Percentiles rank a stretch among this genome's conserved stretches.
Evolutionary conservation across 1,140 invertebrate genomes (phyloP).

Genomic region (Drosophila pallidifrons): DNA sequence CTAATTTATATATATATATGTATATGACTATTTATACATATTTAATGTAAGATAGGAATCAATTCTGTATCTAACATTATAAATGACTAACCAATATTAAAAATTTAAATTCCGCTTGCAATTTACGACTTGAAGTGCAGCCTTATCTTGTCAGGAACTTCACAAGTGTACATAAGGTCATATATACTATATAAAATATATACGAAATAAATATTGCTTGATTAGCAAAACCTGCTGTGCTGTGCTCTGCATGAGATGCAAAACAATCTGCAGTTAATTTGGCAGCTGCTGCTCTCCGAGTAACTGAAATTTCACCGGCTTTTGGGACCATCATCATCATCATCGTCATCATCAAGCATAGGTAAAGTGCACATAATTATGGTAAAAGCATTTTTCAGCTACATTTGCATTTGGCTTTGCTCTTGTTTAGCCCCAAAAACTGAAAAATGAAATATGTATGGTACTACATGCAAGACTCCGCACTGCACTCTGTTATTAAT

Average conservation of each 20-base stretch:
- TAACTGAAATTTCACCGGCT: slow-evolving; percentile 42
- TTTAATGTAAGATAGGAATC: too few relatives aligned
- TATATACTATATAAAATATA: slow-evolving; percentile 1
- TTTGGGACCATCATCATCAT: background rate
- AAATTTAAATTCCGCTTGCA: background rate
- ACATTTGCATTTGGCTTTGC: slow-evolving; percentile 40
- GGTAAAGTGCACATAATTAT: slow-evolving; percentile 43
- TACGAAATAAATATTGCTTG: slow-evolving; percentile 15
- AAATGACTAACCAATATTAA: background rate
- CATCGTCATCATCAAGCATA: background rate
- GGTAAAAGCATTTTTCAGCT: slow-evolving; percentile 39
- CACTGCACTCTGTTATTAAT: slow-evolving; percentile 40
- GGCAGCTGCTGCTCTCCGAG: slow-evolving; percentile 18
- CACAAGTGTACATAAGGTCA: background rate
- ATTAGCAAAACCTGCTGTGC: slow-evolving; percentile 44
- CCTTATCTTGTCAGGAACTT: slow-evolving; percentile 18
- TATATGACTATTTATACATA: too few relatives aligned
- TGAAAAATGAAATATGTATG: background rate
- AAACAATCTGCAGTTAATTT: slow-evolving; percentile 47
- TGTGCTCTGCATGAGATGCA: slow-evolving; percentile 27
- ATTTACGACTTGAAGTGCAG: slow-evolving; percentile 1
- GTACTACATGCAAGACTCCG: slow-evolving; percentile 25
- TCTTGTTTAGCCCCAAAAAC: slow-evolving; percentile 3
- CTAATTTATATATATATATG: too few relatives aligned
- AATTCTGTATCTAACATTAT: too few relatives aligned